A percentile compares a stretch with the other conserved stretches of the same genome.
These are phyloP conservation scores for Rapana venosa DNA, from an alignment of 2,888 invertebrate genomes.

Conservation along the genomic window DNA sequence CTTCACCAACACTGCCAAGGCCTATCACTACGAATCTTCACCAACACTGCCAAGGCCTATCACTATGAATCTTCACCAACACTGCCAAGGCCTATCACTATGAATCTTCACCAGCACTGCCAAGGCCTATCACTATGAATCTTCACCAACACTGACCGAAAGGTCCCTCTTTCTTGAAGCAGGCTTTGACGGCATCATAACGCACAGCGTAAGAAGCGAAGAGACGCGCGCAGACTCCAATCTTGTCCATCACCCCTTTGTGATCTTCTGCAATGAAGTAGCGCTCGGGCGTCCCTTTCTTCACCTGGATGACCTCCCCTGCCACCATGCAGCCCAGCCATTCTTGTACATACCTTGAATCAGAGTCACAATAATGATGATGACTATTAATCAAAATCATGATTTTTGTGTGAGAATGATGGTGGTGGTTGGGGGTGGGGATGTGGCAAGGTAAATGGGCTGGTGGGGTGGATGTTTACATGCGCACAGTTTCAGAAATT, in stretches of 20 bases:
- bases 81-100: too few species aligned
- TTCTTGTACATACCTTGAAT: constrained; percentile 41
- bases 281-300: constrained; percentile 24
- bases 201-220: constrained; percentile 45
- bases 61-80: not conserved
- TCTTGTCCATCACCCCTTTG: constrained; percentile 34
- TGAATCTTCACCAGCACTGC: not conserved
- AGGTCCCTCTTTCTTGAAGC: constrained; percentile 44
- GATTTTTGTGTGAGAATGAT: too few species aligned
- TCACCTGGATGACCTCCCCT: constrained; percentile 42
- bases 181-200: constrained; percentile 46
- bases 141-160: constrained; percentile 19
- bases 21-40: too few species aligned
- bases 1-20: not conserved
- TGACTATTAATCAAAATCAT: too few species aligned
- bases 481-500: too few species aligned
- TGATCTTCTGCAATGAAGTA: constrained; percentile 43
- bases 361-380: not conserved
- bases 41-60: too few species aligned
- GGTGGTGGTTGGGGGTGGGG: too few species aligned
- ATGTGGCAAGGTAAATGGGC: too few species aligned
- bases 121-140: too few species aligned
- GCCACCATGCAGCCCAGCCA: constrained; percentile 48
- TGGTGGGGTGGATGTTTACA: too few species aligned
- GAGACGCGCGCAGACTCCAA: constrained; percentile 39